Percentiles rank a stretch among this genome's conserved stretches.
phyloP scores from a whole-genome alignment of 2,113 vertebrate genomes.

The Pica pica region DNA sequence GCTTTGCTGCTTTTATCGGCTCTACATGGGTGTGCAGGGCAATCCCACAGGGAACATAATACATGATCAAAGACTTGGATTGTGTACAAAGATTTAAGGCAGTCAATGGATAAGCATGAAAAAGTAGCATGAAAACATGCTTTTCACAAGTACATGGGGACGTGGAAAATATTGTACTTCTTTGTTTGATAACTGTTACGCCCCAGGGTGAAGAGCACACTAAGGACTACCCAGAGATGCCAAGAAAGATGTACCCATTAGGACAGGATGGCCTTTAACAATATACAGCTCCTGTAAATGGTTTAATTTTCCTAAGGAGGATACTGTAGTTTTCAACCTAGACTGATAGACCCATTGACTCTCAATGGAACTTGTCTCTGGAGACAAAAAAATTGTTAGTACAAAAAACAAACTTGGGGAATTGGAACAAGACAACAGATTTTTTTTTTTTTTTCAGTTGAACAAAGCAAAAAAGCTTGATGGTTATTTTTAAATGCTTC shows the following conservation, averaged over 20 bases:
- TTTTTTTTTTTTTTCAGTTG: background rate
- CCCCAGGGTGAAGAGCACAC: background rate
- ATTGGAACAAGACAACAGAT: background rate
- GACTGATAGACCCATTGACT: background rate
- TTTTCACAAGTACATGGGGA: background rate
- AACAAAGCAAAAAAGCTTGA: background rate
- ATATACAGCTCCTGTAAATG: background rate
- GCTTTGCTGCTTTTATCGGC: background rate
- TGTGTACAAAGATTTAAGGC: slow-evolving; percentile 26
- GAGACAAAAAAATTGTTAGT: background rate
- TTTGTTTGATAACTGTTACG: background rate
- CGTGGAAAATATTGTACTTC: background rate
- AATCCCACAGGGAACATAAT: background rate
- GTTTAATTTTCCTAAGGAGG: background rate
- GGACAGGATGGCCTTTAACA: background rate
- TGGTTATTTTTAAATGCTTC: background rate
- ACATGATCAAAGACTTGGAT: slow-evolving; percentile 38
- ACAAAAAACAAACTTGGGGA: background rate
- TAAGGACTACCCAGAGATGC: background rate
- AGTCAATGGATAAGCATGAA: background rate
- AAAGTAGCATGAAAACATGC: background rate
- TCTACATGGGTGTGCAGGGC: background rate
- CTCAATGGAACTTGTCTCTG: background rate
- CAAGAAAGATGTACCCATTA: background rate
- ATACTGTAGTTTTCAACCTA: background rate